These are phyloP conservation scores for Numenius phaeopus DNA, from an alignment of 2,797 vertebrate species.

Conservation along the genomic window DNA sequence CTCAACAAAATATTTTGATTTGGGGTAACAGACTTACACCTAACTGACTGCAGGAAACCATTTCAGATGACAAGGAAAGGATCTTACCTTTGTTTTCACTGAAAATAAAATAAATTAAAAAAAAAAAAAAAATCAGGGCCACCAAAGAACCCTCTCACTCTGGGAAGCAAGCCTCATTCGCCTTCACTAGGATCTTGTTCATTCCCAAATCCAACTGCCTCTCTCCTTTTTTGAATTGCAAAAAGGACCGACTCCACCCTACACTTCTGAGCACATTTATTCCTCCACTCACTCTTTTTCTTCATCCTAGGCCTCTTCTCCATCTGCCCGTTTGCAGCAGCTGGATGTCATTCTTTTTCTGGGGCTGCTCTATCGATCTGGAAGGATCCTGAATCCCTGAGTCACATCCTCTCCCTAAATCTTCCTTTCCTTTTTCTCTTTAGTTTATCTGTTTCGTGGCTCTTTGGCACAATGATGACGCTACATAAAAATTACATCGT, in stretches of 20 bases:
- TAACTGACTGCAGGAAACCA: background rate
- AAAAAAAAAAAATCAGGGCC: background rate
- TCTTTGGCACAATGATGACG: background rate
- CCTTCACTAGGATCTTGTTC: background rate
- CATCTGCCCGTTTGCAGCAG: background rate
- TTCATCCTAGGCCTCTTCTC: background rate
- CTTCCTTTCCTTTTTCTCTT: conserved; percentile 39
- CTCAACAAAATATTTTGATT: background rate
- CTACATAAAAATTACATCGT: conserved; percentile 13
- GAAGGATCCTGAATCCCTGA: conserved; percentile 16
- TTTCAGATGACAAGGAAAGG: background rate
- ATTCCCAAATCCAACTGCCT: background rate
- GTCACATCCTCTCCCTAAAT: conserved; percentile 40
- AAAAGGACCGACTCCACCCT: background rate
- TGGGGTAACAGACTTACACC: background rate
- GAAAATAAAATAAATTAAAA: background rate
- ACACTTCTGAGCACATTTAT: background rate
- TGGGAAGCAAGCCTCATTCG: background rate
- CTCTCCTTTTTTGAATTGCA: background rate
- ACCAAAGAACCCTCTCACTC: background rate
- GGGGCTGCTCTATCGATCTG: conserved; percentile 6
- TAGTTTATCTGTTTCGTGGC: conserved; percentile 24
- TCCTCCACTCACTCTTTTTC: background rate
- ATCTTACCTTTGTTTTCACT: background rate
- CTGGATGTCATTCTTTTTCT: conserved; percentile 21